A percentile compares a stretch with the other conserved stretches of the same genome.
Evolutionary conservation across 2,797 vertebrate genomes (phyloP).

Genomic region (Crypturellus tataupa): DNA sequence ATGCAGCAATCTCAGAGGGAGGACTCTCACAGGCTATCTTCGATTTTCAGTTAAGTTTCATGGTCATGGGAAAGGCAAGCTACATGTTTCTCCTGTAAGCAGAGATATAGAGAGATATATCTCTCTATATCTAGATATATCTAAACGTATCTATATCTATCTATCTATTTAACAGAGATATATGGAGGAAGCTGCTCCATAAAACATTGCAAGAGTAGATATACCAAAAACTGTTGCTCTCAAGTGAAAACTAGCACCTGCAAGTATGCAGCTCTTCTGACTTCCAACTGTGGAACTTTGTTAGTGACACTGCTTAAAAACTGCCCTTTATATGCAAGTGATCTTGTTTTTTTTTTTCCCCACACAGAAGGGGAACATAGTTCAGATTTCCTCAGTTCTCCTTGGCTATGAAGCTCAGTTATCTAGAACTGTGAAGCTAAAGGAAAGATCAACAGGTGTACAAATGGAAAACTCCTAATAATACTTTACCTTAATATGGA

Average conservation of each 20-base stretch:
- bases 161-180: neutral
- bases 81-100: neutral
- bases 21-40: neutral
- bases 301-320: neutral
- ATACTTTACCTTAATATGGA: neutral
- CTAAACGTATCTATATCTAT: too few relatives aligned
- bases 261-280: neutral
- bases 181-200: neutral
- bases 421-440: neutral
- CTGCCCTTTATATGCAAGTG: neutral
- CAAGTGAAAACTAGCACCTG: neutral
- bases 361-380: neutral
- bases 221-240: neutral
- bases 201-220: neutral
- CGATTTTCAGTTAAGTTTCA: neutral
- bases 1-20: neutral
- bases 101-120: neutral
- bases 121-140: too few relatives aligned
- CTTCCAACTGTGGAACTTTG: neutral
- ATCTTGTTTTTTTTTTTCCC: neutral
- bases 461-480: neutral
- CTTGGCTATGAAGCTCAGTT: neutral
- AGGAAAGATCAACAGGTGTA: neutral
- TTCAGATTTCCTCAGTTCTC: neutral
- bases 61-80: neutral